phyloP scores from a whole-genome alignment of 2,888 invertebrate species.

The Limnephilus rhombicus region DNA sequence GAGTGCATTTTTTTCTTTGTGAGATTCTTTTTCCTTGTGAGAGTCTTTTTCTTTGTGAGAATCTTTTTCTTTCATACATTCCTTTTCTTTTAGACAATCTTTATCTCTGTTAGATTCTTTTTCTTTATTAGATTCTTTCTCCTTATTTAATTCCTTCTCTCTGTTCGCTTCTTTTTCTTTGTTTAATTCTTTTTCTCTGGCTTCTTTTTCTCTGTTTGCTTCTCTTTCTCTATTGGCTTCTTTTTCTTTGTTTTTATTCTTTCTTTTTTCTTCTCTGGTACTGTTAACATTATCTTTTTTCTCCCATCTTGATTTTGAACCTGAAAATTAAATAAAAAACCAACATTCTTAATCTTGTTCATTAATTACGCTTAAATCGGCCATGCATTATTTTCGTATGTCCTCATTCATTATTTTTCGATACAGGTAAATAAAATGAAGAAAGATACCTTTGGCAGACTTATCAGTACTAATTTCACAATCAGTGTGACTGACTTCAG shows the following conservation, averaged over 20 bases:
- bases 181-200: slow-evolving; percentile 65
- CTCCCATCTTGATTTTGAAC: slow-evolving; percentile 72
- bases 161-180: slow-evolving; percentile 69
- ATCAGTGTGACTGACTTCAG: slow-evolving; percentile 27
- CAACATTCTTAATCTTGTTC: not conserved
- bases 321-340: slow-evolving; percentile 48
- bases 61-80: slow-evolving; percentile 67
- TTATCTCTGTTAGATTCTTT: slow-evolving; percentile 68
- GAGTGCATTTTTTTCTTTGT: slow-evolving; percentile 70
- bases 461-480: slow-evolving; percentile 58
- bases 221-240: slow-evolving; percentile 50
- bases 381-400: not conserved
- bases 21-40: slow-evolving; percentile 67
- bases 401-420: not conserved
- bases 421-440: not conserved
- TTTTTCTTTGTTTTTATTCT: slow-evolving; percentile 54
- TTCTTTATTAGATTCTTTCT: slow-evolving; percentile 69
- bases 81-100: slow-evolving; percentile 48
- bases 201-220: slow-evolving; percentile 39
- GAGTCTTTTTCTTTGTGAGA: slow-evolving; percentile 68
- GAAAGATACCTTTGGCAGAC: slow-evolving; percentile 55
- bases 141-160: slow-evolving; percentile 68
- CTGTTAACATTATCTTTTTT: slow-evolving; percentile 74
- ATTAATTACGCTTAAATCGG: too few species aligned
- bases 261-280: slow-evolving; percentile 74